Evolutionary conservation across 1,140 invertebrate genomes (phyloP), one percentile per base, ranked within the genome.

Genomic region (Macrostomum lignano): DNA sequence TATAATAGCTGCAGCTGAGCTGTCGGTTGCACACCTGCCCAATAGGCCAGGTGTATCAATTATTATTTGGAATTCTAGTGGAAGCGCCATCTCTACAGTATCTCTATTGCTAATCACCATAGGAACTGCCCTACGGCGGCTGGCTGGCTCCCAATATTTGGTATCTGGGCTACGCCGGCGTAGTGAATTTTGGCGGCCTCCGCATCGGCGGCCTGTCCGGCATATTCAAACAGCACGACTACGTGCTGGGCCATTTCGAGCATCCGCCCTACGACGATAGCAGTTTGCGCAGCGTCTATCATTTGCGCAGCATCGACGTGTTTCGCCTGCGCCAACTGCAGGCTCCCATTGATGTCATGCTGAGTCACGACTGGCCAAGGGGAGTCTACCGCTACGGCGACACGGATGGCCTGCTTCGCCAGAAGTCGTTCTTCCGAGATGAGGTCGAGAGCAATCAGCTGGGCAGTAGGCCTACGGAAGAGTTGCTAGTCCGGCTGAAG

Each of bases 61-160:
- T n/a, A n/a, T n/a, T n/a, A n/a, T n/a, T n/a, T n/a, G n/a, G n/a
- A n/a, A n/a, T n/a, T n/a, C n/a, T n/a, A n/a, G n/a, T n/a, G n/a
- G n/a, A n/a, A n/a, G n/a, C n/a, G n/a, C n/a, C n/a, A n/a, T n/a
- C n/a, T n/a, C n/a, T n/a, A n/a, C n/a, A n/a, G n/a, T n/a, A n/a
- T n/a, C n/a, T n/a, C n/a, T n/a, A n/a, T n/a, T n/a, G n/a, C n/a
- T n/a, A n/a, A n/a, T n/a, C n/a, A n/a, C n/a, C n/a, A n/a, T n/a
- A n/a, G 34, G 82, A 94, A 54, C 52, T 96, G 22, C 70, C 81
- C 0, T 91, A 86, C 57, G 86, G 88, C 30, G 88, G 88, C 21
- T 98, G 88, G 88, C 79, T 88, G 2, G 84, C 84, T 10, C 75
- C 76, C 10, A 94, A 93, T 49, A 94, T 98, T 43, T 98, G 78